phyloP scores from a whole-genome alignment of 2,113 vertebrate species.

The Rattus rattus region DNA sequence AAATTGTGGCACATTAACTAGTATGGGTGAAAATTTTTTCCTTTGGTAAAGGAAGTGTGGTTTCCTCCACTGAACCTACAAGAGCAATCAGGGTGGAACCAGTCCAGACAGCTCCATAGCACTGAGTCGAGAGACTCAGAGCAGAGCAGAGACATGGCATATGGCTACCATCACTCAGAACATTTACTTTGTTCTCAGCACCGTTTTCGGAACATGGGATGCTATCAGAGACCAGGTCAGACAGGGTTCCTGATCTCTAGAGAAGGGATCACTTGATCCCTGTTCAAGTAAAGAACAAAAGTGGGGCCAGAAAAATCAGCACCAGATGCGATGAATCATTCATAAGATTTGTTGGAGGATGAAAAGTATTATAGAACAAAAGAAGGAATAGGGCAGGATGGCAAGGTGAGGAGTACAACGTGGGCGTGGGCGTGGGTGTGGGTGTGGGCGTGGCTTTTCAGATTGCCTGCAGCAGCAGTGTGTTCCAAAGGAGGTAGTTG shows the following conservation, averaged over 20 bases:
- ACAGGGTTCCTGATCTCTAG: background rate
- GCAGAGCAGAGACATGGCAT: background rate
- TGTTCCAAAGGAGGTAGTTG: background rate
- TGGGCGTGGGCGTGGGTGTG: background rate
- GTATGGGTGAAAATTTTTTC: background rate
- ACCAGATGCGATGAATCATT: background rate
- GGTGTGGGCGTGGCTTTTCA: background rate
- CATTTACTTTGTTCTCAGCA: background rate
- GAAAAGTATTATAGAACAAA: background rate
- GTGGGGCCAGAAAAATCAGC: background rate
- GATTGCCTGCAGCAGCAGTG: background rate
- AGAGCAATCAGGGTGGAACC: background rate
- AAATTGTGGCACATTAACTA: background rate
- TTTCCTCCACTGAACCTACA: background rate
- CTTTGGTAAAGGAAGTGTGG: background rate
- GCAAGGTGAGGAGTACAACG: no score
- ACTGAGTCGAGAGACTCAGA: background rate
- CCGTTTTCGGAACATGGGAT: background rate
- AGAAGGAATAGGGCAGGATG: background rate
- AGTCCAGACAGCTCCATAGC: rapidly evolving
- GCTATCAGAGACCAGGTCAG: background rate
- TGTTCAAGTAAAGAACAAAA: background rate
- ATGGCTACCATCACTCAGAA: background rate
- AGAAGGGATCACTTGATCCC: no score
- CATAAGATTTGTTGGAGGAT: background rate